Evolutionary conservation across 2,888 invertebrate species (phyloP), one percentile per base, ranked within the genome.

Genomic region (Adela reaumurella): DNA sequence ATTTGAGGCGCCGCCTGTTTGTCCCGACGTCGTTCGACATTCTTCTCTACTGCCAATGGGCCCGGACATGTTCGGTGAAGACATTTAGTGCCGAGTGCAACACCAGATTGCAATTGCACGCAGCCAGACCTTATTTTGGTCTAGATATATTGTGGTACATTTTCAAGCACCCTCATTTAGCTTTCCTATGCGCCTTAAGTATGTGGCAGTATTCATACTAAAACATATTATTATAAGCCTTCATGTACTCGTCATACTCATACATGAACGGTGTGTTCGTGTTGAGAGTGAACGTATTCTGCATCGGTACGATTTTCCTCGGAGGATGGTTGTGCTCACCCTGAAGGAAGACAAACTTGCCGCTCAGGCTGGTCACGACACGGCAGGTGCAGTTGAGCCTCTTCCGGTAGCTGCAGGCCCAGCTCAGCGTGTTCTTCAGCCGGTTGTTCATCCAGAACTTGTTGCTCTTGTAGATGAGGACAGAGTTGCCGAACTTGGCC

Each of bases 381-480:
- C 49, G 17, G 43, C 49, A 49, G 16, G 17, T 35, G 18, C 49
- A 49, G 17, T 24, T 20, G 10, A n/a, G 19, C 29, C 42, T 46
- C 42, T 46, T 49, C 4, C 49, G 19, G 42, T 46, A 20, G 46
- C 49, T 49, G 45, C 49, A 49, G 24, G 49, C 49, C 49, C 49
- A 49, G 20, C 46, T 46, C 16, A 49, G 24, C 18, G 28, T 17
- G 17, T 46, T 43, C 43, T 49, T 49, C n/a, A 49, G 42, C 8
- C 49, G 19, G 28, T 49, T 49, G 20, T 49, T 49, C 17, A 49
- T 46, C 49, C 49, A 49, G 28, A 49, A 49, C 29, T 49, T 49
- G 20, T 49, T 28, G 16, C 46, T 19, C 19, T 49, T 46, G 46
- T 43, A 49, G 17, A 49, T 46, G n/a, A 49, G 19, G 17, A 49